Evolutionary conservation across 2,797 vertebrate genomes (phyloP).

Genomic region (Neosalanx taihuensis): DNA sequence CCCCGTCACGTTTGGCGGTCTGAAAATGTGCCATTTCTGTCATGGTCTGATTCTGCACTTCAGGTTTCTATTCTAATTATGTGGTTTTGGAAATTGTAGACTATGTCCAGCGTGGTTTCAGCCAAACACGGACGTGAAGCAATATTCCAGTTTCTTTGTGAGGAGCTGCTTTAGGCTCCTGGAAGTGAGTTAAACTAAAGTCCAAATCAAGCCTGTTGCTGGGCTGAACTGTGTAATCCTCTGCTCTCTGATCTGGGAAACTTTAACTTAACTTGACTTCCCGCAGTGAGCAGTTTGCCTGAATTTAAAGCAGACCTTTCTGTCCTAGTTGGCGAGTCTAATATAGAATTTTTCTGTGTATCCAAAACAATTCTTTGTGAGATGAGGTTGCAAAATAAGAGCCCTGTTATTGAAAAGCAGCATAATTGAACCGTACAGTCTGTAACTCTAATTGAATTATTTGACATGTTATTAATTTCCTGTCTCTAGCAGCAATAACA

Average conservation of each 20-base stretch:
- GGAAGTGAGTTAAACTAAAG: background rate
- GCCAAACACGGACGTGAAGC: slow-evolving; percentile 24
- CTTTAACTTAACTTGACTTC: background rate
- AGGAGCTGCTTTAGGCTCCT: slow-evolving; percentile 1
- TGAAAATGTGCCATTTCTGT: slow-evolving; percentile 20
- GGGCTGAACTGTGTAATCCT: background rate
- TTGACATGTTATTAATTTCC: slow-evolving; percentile 59
- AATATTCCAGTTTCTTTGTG: slow-evolving; percentile 18
- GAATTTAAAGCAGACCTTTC: background rate
- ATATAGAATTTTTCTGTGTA: background rate
- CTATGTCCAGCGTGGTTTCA: slow-evolving; percentile 24
- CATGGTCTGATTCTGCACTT: slow-evolving; percentile 23
- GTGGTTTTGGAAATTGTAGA: slow-evolving; percentile 23
- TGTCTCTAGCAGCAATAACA: slow-evolving; percentile 48
- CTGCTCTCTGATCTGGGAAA: background rate
- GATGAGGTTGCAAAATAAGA: background rate
- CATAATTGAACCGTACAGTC: slow-evolving; percentile 27
- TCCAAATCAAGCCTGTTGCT: background rate
- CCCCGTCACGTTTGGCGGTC: slow-evolving; percentile 10
- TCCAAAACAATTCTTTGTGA: background rate
- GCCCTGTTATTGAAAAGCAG: slow-evolving; percentile 22
- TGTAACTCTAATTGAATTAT: slow-evolving; percentile 59
- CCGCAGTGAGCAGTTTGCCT: background rate
- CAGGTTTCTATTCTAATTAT: slow-evolving; percentile 32
- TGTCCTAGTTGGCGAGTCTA: background rate